Conservation (phyloP, 2,888 invertebrate species). For the Geotrupes spiniger region DNA sequence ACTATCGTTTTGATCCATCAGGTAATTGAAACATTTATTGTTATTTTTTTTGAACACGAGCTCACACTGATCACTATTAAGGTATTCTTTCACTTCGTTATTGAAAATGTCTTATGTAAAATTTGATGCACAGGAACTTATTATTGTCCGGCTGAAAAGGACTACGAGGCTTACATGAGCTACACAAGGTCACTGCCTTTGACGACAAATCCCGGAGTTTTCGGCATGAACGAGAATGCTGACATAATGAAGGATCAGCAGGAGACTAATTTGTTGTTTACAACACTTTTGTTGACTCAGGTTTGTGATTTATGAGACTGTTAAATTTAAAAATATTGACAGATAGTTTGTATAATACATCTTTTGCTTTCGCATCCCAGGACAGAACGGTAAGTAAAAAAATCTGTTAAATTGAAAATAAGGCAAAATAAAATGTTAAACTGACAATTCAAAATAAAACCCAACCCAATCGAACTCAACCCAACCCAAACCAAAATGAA, state of each 20-base stretch:
- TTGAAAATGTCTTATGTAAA: too few species aligned
- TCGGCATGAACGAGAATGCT: conserved; percentile 91
- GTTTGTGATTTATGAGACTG: conserved; percentile 47
- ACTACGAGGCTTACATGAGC: conserved; percentile 67
- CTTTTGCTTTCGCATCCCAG: conserved; percentile 33
- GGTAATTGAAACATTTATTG: conserved; percentile 52
- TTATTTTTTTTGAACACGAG: too few species aligned
- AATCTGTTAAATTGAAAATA: conserved; percentile 24
- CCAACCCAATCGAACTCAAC: too few species aligned
- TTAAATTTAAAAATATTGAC: conserved; percentile 2
- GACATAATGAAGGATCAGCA: conserved; percentile 90
- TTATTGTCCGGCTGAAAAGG: conserved; percentile 69
- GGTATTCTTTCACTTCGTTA: too few species aligned
- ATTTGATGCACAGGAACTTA: conserved; percentile 56
- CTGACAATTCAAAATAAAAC: too few species aligned
- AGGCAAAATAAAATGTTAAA: too few species aligned
- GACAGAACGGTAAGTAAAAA: conserved; percentile 51
- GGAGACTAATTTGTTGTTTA: conserved; percentile 75
- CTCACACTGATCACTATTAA: too few species aligned
- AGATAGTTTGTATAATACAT: conserved; percentile 1
- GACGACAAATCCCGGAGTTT: conserved; percentile 78
- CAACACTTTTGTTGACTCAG: conserved; percentile 75
- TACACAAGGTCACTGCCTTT: conserved; percentile 71
- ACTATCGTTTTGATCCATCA: conserved; percentile 66
- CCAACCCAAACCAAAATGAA: too few species aligned